Conservation (phyloP, 1,140 invertebrate genomes). For the Macrosteles quadrilineatus region DNA sequence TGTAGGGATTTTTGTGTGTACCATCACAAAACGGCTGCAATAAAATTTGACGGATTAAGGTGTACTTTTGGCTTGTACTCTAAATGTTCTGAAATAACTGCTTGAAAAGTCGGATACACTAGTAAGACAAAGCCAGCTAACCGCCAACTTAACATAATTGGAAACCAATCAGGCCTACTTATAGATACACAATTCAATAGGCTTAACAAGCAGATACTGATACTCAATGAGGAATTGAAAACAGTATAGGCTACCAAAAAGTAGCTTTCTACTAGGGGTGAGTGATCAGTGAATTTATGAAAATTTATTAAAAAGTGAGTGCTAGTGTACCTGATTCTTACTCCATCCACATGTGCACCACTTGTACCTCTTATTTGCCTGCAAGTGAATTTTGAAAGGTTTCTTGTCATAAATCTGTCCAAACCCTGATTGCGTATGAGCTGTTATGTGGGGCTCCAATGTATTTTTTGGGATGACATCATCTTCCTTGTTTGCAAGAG, state of each 20-base stretch:
- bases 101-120: not conserved
- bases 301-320: too few species aligned
- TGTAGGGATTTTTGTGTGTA: conserved; percentile 74
- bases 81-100: not conserved
- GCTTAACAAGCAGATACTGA: too few species aligned
- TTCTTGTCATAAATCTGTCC: conserved; percentile 84
- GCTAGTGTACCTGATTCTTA: conserved; percentile 75
- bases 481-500: conserved; percentile 7
- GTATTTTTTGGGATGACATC: conserved; percentile 43
- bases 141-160: not conserved
- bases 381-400: conserved; percentile 78
- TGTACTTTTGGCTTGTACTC: not conserved
- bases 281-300: too few species aligned
- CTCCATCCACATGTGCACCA: conserved; percentile 96
- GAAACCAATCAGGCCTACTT: too few species aligned
- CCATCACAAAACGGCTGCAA: conserved; percentile 92
- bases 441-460: conserved; percentile 37
- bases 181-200: too few species aligned
- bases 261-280: too few species aligned
- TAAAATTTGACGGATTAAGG: conserved; percentile 30
- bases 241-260: too few species aligned
- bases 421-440: conserved; percentile 59
- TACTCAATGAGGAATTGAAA: too few species aligned
- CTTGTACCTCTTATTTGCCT: conserved; percentile 79
- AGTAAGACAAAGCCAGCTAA: not conserved